These are phyloP conservation scores for Xiphophorus hellerii DNA, from an alignment of 2,113 vertebrate species.

Conservation along the genomic window DNA sequence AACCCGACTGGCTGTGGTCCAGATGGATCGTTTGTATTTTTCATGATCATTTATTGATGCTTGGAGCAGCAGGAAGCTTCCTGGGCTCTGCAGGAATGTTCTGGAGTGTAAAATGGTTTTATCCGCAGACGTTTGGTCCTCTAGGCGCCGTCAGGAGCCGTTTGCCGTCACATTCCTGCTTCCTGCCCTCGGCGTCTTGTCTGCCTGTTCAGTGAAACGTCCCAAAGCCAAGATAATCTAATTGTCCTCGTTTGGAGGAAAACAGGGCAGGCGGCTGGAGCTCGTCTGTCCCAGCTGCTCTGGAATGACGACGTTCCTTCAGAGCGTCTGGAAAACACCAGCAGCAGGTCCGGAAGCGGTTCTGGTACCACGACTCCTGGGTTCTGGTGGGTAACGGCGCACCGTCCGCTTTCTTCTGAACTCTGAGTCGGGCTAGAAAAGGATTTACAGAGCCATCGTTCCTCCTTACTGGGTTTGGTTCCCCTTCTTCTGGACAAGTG, in stretches of 20 bases:
- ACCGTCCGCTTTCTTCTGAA: too few relatives aligned
- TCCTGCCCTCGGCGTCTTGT: not conserved
- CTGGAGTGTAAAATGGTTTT: constrained; percentile 2
- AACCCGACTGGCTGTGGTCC: not conserved
- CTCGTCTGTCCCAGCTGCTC: not conserved
- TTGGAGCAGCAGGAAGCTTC: not conserved
- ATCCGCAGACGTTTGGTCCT: not conserved
- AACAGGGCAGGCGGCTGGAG: not conserved
- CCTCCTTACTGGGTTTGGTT: too few relatives aligned
- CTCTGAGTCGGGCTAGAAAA: too few relatives aligned
- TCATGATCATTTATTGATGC: not conserved
- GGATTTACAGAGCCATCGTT: too few relatives aligned
- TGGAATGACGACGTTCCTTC: not conserved
- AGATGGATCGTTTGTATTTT: not conserved
- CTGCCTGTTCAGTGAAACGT: not conserved
- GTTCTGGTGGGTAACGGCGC: too few relatives aligned
- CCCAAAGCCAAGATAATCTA: not conserved
- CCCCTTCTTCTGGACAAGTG: too few relatives aligned
- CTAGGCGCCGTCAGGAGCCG: constrained; percentile 4
- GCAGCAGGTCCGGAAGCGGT: too few relatives aligned
- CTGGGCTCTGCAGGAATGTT: not conserved
- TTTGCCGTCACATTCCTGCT: not conserved
- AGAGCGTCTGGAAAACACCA: too few relatives aligned
- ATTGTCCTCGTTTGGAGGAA: not conserved
- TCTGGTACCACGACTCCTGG: too few relatives aligned